Evolutionary conservation across 2,797 vertebrate genomes (phyloP).

Genomic region (Falco naumanni): DNA sequence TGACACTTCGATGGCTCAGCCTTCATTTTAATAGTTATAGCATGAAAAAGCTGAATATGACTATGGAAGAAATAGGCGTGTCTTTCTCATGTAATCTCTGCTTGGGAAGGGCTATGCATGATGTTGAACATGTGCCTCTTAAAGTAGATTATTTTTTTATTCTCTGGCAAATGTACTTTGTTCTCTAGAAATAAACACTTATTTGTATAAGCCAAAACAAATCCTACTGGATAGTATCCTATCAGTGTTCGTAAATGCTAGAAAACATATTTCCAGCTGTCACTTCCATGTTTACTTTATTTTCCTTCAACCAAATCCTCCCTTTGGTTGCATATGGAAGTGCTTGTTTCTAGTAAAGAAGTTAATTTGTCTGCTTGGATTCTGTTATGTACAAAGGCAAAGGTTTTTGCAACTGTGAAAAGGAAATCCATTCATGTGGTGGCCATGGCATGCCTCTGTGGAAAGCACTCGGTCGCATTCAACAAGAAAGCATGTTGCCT

Average conservation of each 20-base stretch:
- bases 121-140: conserved; percentile 49
- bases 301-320: not conserved
- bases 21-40: not conserved
- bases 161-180: conserved; percentile 12
- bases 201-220: conserved; percentile 44
- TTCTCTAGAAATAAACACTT: conserved; percentile 7
- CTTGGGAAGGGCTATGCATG: not conserved
- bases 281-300: not conserved
- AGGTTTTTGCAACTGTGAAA: not conserved
- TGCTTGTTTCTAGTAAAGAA: not conserved
- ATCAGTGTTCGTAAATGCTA: conserved; percentile 33
- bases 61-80: not conserved
- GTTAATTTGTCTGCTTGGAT: not conserved
- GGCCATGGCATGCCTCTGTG: not conserved
- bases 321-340: not conserved
- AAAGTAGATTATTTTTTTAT: conserved; percentile 7
- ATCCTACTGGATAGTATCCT: conserved; percentile 8
- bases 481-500: not conserved
- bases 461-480: not conserved
- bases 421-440: not conserved
- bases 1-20: not conserved
- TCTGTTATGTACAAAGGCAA: not conserved
- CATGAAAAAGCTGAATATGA: not conserved
- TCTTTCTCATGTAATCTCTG: not conserved
- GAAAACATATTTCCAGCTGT: conserved; percentile 22